These are phyloP conservation scores for Anarrhichthys ocellatus DNA, from an alignment of 2,113 vertebrate species.

Conservation along the genomic window DNA sequence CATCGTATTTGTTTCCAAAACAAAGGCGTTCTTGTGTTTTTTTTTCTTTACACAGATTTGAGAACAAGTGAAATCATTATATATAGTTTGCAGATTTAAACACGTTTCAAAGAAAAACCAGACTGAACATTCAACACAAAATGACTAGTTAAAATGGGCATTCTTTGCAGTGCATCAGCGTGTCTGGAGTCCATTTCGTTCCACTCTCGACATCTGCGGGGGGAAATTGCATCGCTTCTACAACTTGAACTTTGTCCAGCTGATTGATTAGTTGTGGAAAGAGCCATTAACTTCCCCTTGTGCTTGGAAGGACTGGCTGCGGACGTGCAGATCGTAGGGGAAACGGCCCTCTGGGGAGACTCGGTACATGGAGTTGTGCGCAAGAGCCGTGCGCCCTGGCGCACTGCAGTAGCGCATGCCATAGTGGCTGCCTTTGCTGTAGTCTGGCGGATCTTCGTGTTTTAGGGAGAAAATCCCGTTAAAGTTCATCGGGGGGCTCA, in stretches of 20 bases:
- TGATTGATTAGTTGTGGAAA: constrained; percentile 94
- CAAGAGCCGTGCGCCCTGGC: constrained; percentile 93
- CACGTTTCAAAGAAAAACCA: background rate
- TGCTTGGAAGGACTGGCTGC: constrained; percentile 94
- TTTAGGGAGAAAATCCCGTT: constrained; percentile 99
- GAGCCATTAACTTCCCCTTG: constrained; percentile 97
- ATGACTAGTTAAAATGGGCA: constrained; percentile 18
- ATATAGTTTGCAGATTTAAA: constrained; percentile 19
- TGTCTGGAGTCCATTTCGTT: constrained; percentile 48
- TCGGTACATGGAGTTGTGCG: constrained; percentile 95
- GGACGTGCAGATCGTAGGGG: constrained; percentile 98
- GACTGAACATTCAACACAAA: constrained; percentile 18
- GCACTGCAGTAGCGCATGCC: constrained; percentile 97
- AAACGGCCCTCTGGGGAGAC: constrained; percentile 96
- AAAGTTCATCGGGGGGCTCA: constrained; percentile 97
- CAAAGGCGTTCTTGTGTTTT: constrained; percentile 1
- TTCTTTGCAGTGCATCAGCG: constrained; percentile 37
- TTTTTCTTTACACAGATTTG: background rate
- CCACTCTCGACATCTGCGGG: constrained; percentile 48
- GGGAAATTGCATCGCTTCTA: constrained; percentile 58
- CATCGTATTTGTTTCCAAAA: background rate
- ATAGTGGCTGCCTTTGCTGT: constrained; percentile 95
- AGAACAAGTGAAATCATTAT: constrained; percentile 6
- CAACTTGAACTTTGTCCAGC: constrained; percentile 64
- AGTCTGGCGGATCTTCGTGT: constrained; percentile 96